Evolutionary conservation across 2,888 invertebrate genomes (phyloP), one percentile per base, ranked within the genome.

Genomic region (Chymomyza procnemis): DNA sequence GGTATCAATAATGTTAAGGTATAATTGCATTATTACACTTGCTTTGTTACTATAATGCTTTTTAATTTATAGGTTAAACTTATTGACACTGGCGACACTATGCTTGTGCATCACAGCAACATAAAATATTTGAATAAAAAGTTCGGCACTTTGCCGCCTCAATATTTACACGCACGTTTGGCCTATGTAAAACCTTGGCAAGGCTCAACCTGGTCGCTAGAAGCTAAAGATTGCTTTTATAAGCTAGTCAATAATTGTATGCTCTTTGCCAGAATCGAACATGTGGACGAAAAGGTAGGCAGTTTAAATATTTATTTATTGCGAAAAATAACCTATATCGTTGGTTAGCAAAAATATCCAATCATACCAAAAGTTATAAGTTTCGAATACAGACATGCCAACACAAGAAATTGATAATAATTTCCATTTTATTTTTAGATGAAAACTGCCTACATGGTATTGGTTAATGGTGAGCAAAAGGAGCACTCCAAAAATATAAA

Each of bases 71-170:
- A 88, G 89, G 85, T 89, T 8, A 67, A 77, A n/a, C 83, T 88
- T 60, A 52, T 90, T 6, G 90, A 90, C 64, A 88, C 82, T 30
- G 90, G 90, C n/a, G 87, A 88, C 6, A 77, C 85, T 0, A 63
- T 77, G 0, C 84, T 87, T 48, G 80, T 90, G 3, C 47, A 62
- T 48, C 67, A 79, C 50, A 62, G 61, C 0, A 57, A 85, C 9
- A 65, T 90, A 0, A 88, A 88, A 72, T 89, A 84, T 74, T 66
- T 90, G 30, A 65, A 66, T 12, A 76, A 73, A 2, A 66, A 72
- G 6, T 90, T 89, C 66, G 82, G 85, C 16, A 66, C 48, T 12
- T 61, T 90, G 46, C 88, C 90, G 1, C 34, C 76, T 0, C 90
- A 90, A 69, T 87, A 76, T 18, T 66, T 87, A 55, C 67, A 74